Evolutionary conservation across 2,113 vertebrate species (phyloP).

Genomic region (Neolamprologus falcicula): DNA sequence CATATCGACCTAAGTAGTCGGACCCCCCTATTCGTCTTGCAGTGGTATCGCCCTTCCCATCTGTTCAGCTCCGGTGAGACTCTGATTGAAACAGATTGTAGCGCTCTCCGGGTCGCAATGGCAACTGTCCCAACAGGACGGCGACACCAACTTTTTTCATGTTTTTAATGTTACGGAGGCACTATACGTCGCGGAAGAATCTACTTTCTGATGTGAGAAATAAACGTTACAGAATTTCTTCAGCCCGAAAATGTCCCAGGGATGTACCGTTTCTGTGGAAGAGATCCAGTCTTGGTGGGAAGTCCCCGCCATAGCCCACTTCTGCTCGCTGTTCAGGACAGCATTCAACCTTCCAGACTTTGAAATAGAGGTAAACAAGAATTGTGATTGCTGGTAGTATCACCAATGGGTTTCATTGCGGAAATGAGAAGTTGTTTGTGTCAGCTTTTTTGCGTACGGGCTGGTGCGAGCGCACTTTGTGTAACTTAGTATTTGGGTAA

Average conservation of each 20-base stretch:
- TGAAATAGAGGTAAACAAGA: constrained; percentile 88
- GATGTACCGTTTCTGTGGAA: constrained; percentile 79
- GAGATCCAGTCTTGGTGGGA: constrained; percentile 95
- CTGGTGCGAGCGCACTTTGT: not conserved
- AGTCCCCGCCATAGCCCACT: constrained; percentile 96
- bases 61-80: constrained; percentile 65
- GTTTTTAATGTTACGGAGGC: constrained; percentile 28
- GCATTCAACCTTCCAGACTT: constrained; percentile 93
- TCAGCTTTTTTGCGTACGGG: constrained; percentile 25
- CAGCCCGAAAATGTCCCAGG: constrained; percentile 71
- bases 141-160: constrained; percentile 49
- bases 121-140: constrained; percentile 33
- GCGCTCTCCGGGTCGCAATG: constrained; percentile 56
- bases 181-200: not conserved
- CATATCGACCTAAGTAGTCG: not conserved
- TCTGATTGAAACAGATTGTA: constrained; percentile 71
- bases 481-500: not conserved
- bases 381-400: fast-evolving
- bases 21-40: not conserved
- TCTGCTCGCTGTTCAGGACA: constrained; percentile 94
- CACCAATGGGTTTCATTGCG: not conserved
- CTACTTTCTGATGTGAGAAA: constrained; percentile 68
- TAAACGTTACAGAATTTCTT: not conserved
- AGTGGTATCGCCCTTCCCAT: constrained; percentile 69
- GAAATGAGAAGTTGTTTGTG: constrained; percentile 62